Conservation (phyloP, 2,888 invertebrate species). For the Lepidochrysops patricia region DNA sequence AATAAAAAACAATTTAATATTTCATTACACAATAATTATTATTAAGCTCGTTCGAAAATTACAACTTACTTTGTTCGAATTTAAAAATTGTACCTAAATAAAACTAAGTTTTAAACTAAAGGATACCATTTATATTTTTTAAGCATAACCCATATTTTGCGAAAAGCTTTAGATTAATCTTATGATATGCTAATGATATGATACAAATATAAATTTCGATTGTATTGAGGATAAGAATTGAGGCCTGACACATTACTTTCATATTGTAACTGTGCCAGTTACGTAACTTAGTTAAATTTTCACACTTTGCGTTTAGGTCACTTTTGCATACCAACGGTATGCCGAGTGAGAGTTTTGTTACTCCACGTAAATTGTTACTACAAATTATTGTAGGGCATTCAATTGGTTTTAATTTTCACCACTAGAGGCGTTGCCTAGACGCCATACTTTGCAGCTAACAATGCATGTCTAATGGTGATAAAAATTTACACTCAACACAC, state of each 20-base stretch:
- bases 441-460: too few species aligned
- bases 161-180: conserved; percentile 23
- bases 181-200: conserved; percentile 73
- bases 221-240: conserved; percentile 28
- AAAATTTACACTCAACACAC: too few species aligned
- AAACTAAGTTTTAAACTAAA: not conserved
- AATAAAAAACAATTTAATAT: not conserved
- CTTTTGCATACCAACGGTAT: not conserved
- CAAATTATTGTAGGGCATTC: too few species aligned
- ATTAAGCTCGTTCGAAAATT: conserved; percentile 12
- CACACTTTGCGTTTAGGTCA: not conserved
- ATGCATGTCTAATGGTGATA: too few species aligned
- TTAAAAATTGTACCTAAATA: not conserved
- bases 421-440: too few species aligned
- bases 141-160: conserved; percentile 9
- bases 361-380: too few species aligned
- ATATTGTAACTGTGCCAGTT: not conserved
- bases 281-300: not conserved
- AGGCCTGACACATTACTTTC: not conserved
- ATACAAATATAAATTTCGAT: conserved; percentile 63
- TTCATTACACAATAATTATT: conserved; percentile 4
- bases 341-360: too few species aligned
- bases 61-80: conserved; percentile 7
- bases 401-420: too few species aligned
- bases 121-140: not conserved